phyloP scores from a whole-genome alignment of 2,888 invertebrate species.

The Sisyra nigra region DNA sequence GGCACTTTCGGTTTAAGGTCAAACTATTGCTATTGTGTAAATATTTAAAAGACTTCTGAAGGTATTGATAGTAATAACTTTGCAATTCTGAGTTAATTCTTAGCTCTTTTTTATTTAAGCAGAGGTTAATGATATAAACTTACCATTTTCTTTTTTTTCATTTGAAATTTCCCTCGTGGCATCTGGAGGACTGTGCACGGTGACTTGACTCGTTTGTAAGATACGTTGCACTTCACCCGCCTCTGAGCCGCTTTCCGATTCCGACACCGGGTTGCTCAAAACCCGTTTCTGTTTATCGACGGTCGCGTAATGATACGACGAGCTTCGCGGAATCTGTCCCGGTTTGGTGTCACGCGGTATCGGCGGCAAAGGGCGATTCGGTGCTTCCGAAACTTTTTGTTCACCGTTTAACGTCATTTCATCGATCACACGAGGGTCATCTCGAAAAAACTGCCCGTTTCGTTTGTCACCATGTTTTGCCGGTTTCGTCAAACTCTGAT shows the following conservation, averaged over 20 bases:
- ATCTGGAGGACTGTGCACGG: background rate
- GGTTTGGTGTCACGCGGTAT: slow-evolving; percentile 18
- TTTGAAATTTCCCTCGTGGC: no score
- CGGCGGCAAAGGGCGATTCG: slow-evolving; percentile 28
- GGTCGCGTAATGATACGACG: slow-evolving; percentile 9
- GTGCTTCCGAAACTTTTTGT: slow-evolving; percentile 11
- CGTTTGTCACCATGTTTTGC: background rate
- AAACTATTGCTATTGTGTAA: no score
- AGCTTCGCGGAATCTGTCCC: slow-evolving; percentile 2
- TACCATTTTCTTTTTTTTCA: no score
- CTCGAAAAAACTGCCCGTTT: background rate
- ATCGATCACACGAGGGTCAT: background rate
- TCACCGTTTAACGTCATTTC: background rate
- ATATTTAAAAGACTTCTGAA: no score
- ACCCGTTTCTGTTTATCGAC: slow-evolving; percentile 10
- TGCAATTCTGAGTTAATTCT: no score
- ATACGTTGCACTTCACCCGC: slow-evolving; percentile 55
- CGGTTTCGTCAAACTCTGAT: background rate
- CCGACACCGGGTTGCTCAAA: slow-evolving; percentile 25
- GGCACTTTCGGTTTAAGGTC: no score
- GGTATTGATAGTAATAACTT: no score
- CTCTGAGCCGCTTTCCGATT: slow-evolving; percentile 57
- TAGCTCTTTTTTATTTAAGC: no score
- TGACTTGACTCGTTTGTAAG: slow-evolving; percentile 23
- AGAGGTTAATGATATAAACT: no score